Percentiles rank a stretch among this genome's conserved stretches.
These are phyloP conservation scores for Drosophila falleni DNA, from an alignment of 2,888 invertebrate species.

Conservation along the genomic window DNA sequence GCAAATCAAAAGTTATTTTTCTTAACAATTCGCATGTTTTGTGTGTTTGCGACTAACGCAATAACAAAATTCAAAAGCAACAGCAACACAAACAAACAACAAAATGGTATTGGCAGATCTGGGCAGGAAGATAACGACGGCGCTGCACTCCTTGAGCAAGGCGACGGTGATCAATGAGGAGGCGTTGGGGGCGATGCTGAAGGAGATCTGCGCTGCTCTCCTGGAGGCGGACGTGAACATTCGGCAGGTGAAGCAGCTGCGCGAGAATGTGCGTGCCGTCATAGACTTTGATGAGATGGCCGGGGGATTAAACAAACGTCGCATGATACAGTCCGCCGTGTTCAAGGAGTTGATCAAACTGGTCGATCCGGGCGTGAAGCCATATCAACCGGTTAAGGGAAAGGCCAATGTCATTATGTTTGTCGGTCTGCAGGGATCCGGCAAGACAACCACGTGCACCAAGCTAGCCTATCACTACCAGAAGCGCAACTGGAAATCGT, in stretches of 20 bases:
- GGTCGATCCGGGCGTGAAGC: constrained; percentile 98
- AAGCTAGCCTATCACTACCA: constrained; percentile 99
- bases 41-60: constrained; percentile 40
- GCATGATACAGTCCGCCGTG: constrained; percentile 99
- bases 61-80: constrained; percentile 45
- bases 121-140: constrained; percentile 99
- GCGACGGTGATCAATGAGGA: constrained; percentile 99
- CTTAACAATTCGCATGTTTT: constrained; percentile 51
- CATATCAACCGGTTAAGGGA: constrained; percentile 98
- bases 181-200: constrained; percentile 99
- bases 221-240: constrained; percentile 99
- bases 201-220: constrained; percentile 98
- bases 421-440: constrained; percentile 99
- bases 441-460: constrained; percentile 99
- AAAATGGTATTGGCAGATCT: constrained; percentile 99
- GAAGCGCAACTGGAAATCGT: constrained; percentile 99
- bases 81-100: constrained; percentile 44
- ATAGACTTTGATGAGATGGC: constrained; percentile 99
- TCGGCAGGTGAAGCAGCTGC: constrained; percentile 95
- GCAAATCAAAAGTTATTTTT: constrained; percentile 47
- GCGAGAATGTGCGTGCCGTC: constrained; percentile 98
- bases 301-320: constrained; percentile 97
- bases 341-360: constrained; percentile 99
- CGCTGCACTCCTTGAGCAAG: constrained; percentile 98
- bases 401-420: constrained; percentile 99